These are phyloP conservation scores for Caerostris darwini DNA, from an alignment of 1,140 invertebrate species.

Conservation along the genomic window DNA sequence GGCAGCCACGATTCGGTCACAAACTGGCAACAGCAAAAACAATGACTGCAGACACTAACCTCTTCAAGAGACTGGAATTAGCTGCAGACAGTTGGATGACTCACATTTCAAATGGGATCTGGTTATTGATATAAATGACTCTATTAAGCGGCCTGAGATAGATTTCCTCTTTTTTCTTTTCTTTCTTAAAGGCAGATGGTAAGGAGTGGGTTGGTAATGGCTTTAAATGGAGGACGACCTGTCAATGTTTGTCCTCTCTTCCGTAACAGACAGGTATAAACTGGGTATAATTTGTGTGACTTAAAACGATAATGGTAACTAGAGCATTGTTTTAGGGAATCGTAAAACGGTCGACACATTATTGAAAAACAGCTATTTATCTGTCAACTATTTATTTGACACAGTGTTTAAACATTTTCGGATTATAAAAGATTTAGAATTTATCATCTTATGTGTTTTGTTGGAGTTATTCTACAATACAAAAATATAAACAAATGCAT, in stretches of 20 bases:
- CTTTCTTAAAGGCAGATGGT: not conserved
- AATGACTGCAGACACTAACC: not conserved
- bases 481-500: too few relatives aligned
- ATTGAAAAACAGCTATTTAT: too few relatives aligned
- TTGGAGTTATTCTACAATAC: too few relatives aligned
- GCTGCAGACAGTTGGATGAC: not conserved
- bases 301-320: too few relatives aligned
- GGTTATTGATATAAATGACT: not conserved
- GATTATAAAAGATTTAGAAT: too few relatives aligned
- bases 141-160: not conserved
- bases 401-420: too few relatives aligned
- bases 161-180: too few relatives aligned
- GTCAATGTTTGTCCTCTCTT: not conserved
- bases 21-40: not conserved
- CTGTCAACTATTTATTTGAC: too few relatives aligned
- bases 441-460: too few relatives aligned
- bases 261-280: not conserved
- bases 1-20: conserved; percentile 18
- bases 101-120: not conserved
- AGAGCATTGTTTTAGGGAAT: too few relatives aligned
- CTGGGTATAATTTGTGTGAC: too few relatives aligned
- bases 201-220: not conserved
- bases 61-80: conserved; percentile 25
- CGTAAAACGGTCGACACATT: too few relatives aligned
- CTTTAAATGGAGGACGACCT: not conserved